A percentile compares a stretch with the other conserved stretches of the same genome.
Evolutionary conservation across 2,797 vertebrate species (phyloP).

Genomic region (Sphenodon punctatus): DNA sequence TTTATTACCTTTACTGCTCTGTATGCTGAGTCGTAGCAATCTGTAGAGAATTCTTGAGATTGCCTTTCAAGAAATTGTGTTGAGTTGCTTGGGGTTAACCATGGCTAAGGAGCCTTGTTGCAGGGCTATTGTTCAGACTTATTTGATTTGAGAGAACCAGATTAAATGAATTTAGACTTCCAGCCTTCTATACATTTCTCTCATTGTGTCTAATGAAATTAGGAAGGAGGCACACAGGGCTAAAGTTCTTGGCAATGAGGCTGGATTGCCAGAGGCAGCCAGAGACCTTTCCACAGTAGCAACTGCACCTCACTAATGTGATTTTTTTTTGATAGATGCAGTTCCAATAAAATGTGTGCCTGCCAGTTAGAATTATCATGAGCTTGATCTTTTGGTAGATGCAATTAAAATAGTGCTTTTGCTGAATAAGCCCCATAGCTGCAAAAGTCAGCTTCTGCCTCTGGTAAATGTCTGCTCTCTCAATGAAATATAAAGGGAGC

Average conservation of each 20-base stretch:
- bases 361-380: slow-evolving; percentile 54
- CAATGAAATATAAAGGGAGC: background rate
- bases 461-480: too few relatives aligned
- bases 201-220: slow-evolving; percentile 31
- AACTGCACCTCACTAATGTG: slow-evolving; percentile 33
- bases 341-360: slow-evolving; percentile 51
- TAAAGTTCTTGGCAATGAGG: slow-evolving; percentile 7
- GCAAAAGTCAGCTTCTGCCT: background rate
- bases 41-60: too few relatives aligned
- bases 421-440: background rate
- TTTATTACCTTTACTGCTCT: too few relatives aligned
- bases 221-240: slow-evolving; percentile 22
- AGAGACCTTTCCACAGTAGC: slow-evolving; percentile 65
- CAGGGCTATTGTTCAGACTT: slow-evolving; percentile 14
- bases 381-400: background rate
- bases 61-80: too few relatives aligned
- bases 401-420: background rate
- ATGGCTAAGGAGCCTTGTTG: accelerated
- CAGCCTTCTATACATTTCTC: slow-evolving; percentile 33
- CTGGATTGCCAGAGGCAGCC: slow-evolving; percentile 53
- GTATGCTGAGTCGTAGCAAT: too few relatives aligned
- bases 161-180: slow-evolving; percentile 40
- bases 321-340: slow-evolving; percentile 47
- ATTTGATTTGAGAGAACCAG: slow-evolving; percentile 47
- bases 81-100: too few relatives aligned